phyloP scores from a whole-genome alignment of 2,797 vertebrate species.

The Rhynchotus rufescens region DNA sequence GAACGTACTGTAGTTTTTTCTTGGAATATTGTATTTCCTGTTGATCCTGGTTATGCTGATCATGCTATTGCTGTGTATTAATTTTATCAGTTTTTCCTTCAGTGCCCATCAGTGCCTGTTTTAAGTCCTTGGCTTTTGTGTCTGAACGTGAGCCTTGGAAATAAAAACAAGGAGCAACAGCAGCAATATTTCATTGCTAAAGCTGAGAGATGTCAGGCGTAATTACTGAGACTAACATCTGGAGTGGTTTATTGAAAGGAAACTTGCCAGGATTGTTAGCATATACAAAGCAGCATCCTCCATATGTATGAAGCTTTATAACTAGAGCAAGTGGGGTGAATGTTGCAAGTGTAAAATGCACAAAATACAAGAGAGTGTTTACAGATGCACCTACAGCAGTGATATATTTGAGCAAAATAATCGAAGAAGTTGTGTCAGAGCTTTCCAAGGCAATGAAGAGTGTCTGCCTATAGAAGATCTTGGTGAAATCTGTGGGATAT shows the following conservation, averaged over 20 bases:
- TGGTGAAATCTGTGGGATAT: background rate
- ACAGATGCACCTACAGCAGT: background rate
- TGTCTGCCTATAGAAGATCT: background rate
- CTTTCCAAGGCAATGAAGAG: background rate
- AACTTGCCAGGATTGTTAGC: constrained; percentile 76
- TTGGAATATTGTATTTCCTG: background rate
- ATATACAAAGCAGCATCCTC: constrained; percentile 68
- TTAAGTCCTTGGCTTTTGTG: constrained; percentile 44
- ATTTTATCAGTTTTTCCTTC: constrained; percentile 55
- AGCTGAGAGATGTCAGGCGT: constrained; percentile 77
- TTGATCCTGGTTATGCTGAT: constrained; percentile 51
- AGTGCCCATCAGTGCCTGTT: background rate
- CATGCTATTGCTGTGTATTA: background rate
- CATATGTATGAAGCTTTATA: constrained; percentile 71
- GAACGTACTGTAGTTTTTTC: background rate
- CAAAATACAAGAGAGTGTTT: constrained; percentile 13
- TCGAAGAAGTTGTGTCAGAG: background rate
- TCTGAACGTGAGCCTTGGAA: constrained; percentile 73
- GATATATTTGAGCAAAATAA: constrained; percentile 5
- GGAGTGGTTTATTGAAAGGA: constrained; percentile 79
- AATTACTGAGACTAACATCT: constrained; percentile 82
- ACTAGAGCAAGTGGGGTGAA: constrained; percentile 42
- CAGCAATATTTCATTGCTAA: constrained; percentile 77
- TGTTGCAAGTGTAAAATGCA: constrained; percentile 44
- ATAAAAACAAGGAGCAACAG: constrained; percentile 74